A percentile compares a stretch with the other conserved stretches of the same genome.
Evolutionary conservation across 2,797 vertebrate genomes (phyloP).

Genomic region (Phoeniculus purpureus): DNA sequence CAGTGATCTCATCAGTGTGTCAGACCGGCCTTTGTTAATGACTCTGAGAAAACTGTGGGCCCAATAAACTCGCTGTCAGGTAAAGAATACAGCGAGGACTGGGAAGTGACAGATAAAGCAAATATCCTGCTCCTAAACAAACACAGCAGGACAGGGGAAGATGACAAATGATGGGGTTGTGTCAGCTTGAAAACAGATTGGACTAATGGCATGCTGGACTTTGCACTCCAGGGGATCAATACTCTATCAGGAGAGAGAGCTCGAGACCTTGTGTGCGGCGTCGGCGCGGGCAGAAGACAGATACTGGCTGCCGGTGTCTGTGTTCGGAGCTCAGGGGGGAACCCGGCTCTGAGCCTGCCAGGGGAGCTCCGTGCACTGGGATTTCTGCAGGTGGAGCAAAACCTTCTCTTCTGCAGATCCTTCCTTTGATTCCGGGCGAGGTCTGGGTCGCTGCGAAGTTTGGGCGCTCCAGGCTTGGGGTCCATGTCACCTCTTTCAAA

Average conservation of each 20-base stretch:
- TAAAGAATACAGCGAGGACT: constrained; percentile 59
- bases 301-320: constrained; percentile 8
- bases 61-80: constrained; percentile 43
- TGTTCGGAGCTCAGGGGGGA: background rate
- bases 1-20: background rate
- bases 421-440: fast-evolving
- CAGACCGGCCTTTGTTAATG: constrained; percentile 56
- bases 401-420: background rate
- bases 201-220: constrained; percentile 80
- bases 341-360: background rate
- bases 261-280: constrained; percentile 48
- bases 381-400: background rate
- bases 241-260: constrained; percentile 73
- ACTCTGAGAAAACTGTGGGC: constrained; percentile 49
- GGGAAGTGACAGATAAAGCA: constrained; percentile 81
- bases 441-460: fast-evolving
- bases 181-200: constrained; percentile 80
- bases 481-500: too few species aligned
- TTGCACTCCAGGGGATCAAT: constrained; percentile 78
- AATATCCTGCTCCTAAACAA: constrained; percentile 88
- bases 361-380: fast-evolving
- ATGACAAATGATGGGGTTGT: constrained; percentile 91
- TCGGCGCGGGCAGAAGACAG: constrained; percentile 50
- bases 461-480: background rate
- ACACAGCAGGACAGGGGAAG: constrained; percentile 89